These are phyloP conservation scores for Indicator indicator DNA, from an alignment of 2,113 vertebrate genomes.

Conservation along the genomic window DNA sequence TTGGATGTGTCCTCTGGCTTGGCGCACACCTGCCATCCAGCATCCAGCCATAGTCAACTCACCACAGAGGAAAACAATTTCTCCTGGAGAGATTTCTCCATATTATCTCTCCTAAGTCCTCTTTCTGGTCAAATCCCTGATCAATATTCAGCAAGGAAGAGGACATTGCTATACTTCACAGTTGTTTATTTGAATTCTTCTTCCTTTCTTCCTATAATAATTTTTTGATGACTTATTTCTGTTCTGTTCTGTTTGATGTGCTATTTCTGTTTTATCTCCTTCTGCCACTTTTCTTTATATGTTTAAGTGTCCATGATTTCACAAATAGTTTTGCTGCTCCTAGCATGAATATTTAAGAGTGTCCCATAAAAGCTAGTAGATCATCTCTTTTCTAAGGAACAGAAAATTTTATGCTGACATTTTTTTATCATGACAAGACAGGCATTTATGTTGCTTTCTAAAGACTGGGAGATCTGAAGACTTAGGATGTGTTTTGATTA, in stretches of 20 bases:
- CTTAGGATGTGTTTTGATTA: background rate
- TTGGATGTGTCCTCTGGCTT: background rate
- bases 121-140: background rate
- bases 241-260: background rate
- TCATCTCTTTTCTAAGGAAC: background rate
- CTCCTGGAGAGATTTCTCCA: background rate
- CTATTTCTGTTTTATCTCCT: background rate
- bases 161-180: background rate
- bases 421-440: background rate
- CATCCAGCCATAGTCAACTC: background rate
- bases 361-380: background rate
- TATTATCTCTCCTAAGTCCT: background rate
- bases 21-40: background rate
- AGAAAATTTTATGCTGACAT: background rate
- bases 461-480: background rate
- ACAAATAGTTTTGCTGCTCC: background rate
- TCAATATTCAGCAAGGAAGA: background rate
- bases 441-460: background rate
- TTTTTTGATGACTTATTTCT: background rate
- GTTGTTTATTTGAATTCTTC: background rate
- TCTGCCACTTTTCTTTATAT: background rate
- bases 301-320: background rate
- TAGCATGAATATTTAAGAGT: background rate
- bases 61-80: background rate
- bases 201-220: background rate